phyloP scores from a whole-genome alignment of 2,888 invertebrate genomes.

The Diplazon laetatorius region DNA sequence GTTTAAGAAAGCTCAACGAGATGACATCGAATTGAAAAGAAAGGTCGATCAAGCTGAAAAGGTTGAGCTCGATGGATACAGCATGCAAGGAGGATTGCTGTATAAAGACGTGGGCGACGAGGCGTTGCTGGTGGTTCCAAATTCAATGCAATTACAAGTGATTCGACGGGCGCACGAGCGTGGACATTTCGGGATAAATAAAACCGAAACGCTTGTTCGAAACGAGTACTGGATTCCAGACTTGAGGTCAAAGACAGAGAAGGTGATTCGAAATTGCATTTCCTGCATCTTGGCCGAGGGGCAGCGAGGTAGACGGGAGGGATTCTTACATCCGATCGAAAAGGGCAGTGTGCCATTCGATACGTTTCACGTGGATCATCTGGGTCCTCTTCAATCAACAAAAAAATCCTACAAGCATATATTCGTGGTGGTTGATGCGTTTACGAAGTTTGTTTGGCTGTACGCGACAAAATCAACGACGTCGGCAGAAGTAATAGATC shows the following conservation, averaged over 20 bases:
- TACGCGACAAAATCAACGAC: conserved; percentile 71
- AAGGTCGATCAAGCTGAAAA: too few species aligned
- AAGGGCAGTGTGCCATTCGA: conserved; percentile 71
- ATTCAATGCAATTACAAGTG: conserved; percentile 37
- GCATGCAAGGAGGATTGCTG: conserved; percentile 26
- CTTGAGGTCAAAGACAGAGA: conserved; percentile 41
- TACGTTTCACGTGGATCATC: conserved; percentile 74
- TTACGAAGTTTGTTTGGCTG: conserved; percentile 73
- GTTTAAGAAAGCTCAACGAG: conserved; percentile 1
- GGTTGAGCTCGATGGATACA: conserved; percentile 7
- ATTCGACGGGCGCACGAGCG: conserved; percentile 51
- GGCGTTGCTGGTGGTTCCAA: conserved; percentile 43
- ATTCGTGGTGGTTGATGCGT: conserved; percentile 51
- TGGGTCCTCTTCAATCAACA: conserved; percentile 73
- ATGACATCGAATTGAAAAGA: not conserved
- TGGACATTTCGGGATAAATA: conserved; percentile 42
- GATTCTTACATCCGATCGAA: conserved; percentile 68
- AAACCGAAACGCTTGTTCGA: too few species aligned
- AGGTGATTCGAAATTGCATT: conserved; percentile 60
- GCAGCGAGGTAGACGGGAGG: conserved; percentile 71
- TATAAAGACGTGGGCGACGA: conserved; percentile 28
- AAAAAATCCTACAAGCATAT: conserved; percentile 56
- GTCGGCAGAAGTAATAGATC: conserved; percentile 73
- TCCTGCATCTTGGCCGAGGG: conserved; percentile 68
- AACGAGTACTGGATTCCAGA: conserved; percentile 29